Conservation (phyloP, 2,113 vertebrate genomes). For the Indicator maculatus region DNA sequence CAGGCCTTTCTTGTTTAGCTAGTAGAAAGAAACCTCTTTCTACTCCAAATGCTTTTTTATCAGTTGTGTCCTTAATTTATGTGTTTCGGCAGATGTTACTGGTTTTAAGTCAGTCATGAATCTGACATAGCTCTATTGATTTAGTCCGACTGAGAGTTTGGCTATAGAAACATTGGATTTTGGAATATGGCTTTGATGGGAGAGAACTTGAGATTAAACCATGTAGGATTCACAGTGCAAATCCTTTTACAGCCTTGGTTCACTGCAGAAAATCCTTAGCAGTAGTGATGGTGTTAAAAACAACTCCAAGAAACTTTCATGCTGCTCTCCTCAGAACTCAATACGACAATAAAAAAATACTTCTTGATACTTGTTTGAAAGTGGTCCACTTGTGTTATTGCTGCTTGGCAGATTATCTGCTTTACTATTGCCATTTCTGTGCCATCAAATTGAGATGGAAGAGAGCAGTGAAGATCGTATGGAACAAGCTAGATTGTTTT, state of each 20-base stretch:
- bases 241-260: neutral
- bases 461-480: neutral
- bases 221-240: neutral
- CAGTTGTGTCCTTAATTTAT: neutral
- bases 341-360: neutral
- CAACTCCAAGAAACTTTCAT: neutral
- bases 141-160: neutral
- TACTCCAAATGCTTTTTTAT: neutral
- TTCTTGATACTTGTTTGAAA: neutral
- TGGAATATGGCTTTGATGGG: neutral
- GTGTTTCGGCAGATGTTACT: neutral
- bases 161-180: neutral
- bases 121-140: neutral
- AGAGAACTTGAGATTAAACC: neutral
- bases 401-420: neutral
- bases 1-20: constrained; percentile 31
- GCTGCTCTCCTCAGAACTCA: neutral
- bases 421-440: neutral
- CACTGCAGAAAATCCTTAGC: neutral
- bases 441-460: neutral
- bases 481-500: neutral
- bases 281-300: neutral
- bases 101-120: neutral
- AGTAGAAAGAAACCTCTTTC: neutral
- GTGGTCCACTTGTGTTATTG: neutral